Conservation (phyloP, 2,113 vertebrate species). For the Brachypodius melanocephalos region DNA sequence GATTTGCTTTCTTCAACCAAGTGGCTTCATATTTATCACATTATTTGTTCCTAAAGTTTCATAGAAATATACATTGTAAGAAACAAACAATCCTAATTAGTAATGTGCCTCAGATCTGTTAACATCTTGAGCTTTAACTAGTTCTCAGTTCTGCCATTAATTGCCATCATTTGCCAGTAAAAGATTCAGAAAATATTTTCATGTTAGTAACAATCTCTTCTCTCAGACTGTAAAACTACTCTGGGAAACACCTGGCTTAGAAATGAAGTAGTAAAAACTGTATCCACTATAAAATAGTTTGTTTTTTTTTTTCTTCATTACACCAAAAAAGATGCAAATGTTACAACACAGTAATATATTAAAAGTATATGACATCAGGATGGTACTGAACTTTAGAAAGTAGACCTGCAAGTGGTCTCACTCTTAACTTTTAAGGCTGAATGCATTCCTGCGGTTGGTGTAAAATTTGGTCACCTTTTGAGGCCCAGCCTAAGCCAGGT, state of each 20-base stretch:
- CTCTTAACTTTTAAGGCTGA: neutral
- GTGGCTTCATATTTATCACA: neutral
- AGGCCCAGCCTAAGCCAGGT: neutral
- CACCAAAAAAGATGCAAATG: neutral
- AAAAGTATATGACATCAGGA: neutral
- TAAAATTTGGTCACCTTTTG: neutral
- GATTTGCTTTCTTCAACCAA: neutral
- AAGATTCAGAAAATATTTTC: neutral
- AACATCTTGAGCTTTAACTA: neutral
- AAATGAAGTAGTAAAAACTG: neutral
- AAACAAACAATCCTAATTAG: neutral
- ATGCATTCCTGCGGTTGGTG: neutral
- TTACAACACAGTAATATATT: neutral
- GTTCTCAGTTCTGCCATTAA: neutral
- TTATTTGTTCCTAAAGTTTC: neutral
- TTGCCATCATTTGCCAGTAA: neutral
- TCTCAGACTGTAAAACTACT: neutral
- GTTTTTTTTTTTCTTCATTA: neutral
- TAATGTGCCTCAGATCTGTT: fast-evolving
- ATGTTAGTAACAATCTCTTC: neutral
- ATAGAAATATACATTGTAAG: neutral
- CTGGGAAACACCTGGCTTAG: neutral
- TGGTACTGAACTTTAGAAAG: neutral
- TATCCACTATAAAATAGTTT: neutral
- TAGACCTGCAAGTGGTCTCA: neutral